These are phyloP conservation scores for Heteropelma amictum DNA, from an alignment of 2,888 invertebrate genomes.

Conservation along the genomic window DNA sequence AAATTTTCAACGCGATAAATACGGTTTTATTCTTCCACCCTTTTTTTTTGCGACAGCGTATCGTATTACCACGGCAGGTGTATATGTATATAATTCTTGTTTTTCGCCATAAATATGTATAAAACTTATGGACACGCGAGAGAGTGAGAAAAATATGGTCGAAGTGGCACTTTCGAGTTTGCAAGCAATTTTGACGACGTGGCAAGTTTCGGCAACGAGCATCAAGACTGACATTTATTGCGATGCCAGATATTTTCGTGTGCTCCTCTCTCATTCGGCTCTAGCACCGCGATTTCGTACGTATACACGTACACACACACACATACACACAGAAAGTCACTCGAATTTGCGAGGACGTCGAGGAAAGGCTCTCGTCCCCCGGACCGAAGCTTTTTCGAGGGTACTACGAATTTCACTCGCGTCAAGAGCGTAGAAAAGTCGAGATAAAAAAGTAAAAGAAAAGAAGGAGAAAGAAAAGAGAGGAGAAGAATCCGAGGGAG, in stretches of 20 bases:
- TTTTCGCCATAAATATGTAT: not conserved
- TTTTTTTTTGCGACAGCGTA: no score
- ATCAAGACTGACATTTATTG: constrained; percentile 54
- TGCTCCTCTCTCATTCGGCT: constrained; percentile 40
- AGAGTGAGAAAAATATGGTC: not conserved
- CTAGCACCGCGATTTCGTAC: no score
- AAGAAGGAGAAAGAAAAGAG: constrained; percentile 10
- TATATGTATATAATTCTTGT: no score
- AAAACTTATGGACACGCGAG: no score
- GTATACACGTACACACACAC: no score
- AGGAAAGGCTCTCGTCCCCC: constrained; percentile 37
- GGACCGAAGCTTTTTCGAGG: constrained; percentile 55
- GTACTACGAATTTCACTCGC: constrained; percentile 56
- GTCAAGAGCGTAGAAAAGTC: constrained; percentile 52
- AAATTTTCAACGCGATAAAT: no score
- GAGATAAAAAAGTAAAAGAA: constrained; percentile 43
- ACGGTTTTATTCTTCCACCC: no score
- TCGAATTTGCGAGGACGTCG: constrained; percentile 31
- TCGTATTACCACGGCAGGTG: no score
- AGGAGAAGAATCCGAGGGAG: no score
- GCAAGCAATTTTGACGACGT: constrained; percentile 46
- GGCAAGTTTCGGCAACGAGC: constrained; percentile 45
- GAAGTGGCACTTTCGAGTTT: constrained; percentile 23
- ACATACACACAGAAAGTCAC: no score
- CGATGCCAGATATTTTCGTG: constrained; percentile 54